Base-by-base conservation (phyloP, 2,797 vertebrate species). In the Loriculus beryllinus region DNA sequence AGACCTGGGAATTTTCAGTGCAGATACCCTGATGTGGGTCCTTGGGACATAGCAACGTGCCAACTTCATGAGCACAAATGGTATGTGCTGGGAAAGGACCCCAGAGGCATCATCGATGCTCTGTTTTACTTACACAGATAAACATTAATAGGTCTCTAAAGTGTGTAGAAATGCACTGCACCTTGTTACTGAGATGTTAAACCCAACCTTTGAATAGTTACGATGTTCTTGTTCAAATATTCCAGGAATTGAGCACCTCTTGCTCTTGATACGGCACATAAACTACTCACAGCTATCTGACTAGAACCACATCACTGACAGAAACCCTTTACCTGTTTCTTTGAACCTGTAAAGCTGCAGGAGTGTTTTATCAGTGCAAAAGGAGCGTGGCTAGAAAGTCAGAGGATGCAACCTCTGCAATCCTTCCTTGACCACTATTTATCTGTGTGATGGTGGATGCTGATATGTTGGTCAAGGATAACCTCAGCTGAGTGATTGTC, bases 11-110 rank as follows among this genome's bases (percentile, higher is more conserved):
- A 86, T 72, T 82, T 81, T 64, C 79, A 3, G 0, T 49, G 40
- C 23, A 39, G 43, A 67, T 74, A 86, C 13, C 37, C 14, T 76
- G 52, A n/a, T 39, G 35, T 54, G 56, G 37, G 54, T 90, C 43
- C 78, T 72, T 8, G 0, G 42, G 51, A 92, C 40, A 35, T 4
- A 71, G 23, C 14, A 65, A 23, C 35, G 78, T 47, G 25, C n/a
- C 88, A 72, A 65, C 7, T 80, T 94, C 51, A 29, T 6, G 12
- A 79, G 49, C 11, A 3, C 40, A 57, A 59, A 22, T 19, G 45
- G 14, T 18, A 21, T 0, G 0, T 60, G 17, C 5, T 62, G 62
- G 40, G n/a, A 75, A 67, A 43, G 43, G 60, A 72, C 39, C 25
- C 15, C 65, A 75, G 48, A 70, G 57, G 20, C 49, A 64, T 31